Evolutionary conservation across 2,113 vertebrate species (phyloP).

Genomic region (Motacilla alba): DNA sequence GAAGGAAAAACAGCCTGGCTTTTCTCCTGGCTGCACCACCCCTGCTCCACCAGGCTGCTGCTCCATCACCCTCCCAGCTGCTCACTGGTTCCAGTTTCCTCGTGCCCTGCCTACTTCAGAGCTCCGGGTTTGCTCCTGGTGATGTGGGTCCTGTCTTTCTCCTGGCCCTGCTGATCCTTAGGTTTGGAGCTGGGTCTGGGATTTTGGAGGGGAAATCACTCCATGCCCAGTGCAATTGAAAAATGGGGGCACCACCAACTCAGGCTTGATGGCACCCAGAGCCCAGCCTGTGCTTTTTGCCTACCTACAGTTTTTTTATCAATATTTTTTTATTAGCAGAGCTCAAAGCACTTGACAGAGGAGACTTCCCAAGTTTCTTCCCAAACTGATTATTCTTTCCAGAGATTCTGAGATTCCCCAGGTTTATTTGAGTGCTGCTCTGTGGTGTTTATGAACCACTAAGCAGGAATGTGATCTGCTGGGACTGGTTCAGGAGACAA

Average conservation of each 20-base stretch:
- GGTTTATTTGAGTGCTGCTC: neutral
- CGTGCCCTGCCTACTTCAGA: neutral
- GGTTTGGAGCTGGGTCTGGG: neutral
- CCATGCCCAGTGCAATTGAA: neutral
- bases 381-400: neutral
- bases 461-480: neutral
- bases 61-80: neutral
- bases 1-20: neutral
- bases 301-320: neutral
- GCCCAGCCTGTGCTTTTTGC: neutral
- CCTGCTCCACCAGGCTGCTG: neutral
- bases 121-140: neutral
- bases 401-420: neutral
- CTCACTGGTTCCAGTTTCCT: neutral
- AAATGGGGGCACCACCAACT: neutral
- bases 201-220: neutral
- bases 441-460: neutral
- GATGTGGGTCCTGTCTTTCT: neutral
- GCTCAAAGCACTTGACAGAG: neutral
- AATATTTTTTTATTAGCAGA: neutral
- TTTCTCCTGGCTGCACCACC: neutral
- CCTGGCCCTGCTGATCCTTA: neutral
- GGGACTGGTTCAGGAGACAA: neutral
- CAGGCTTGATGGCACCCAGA: accelerated
- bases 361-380: neutral